Percentiles rank a stretch among this genome's conserved stretches.
Conservation (phyloP, 2,113 vertebrate genomes). For the Perca schrenkii region DNA sequence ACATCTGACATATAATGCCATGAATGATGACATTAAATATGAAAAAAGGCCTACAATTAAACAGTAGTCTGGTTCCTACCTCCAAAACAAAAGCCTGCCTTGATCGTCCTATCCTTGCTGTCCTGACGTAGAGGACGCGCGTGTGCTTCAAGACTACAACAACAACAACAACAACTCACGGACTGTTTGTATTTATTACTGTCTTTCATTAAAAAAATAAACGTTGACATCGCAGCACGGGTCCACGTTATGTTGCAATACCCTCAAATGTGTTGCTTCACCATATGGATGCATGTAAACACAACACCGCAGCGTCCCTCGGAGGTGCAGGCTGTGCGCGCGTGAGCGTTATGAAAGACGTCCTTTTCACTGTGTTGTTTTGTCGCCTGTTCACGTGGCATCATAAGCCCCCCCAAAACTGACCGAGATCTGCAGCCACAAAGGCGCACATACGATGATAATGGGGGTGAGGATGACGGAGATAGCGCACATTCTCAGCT, state of each 20-base stretch:
- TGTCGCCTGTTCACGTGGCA: constrained; percentile 71
- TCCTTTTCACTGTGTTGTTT: constrained; percentile 58
- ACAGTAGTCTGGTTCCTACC: not conserved
- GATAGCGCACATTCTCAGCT: not conserved
- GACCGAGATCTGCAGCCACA: constrained; percentile 48
- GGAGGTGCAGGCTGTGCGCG: constrained; percentile 38
- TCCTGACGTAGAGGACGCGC: constrained; percentile 40
- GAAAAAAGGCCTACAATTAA: not conserved
- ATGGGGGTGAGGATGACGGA: not conserved
- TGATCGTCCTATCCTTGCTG: constrained; percentile 22
- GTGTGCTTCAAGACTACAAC: constrained; percentile 3
- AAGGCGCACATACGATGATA: constrained; percentile 14
- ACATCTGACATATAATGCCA: not conserved
- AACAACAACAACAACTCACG: constrained; percentile 9
- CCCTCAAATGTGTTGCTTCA: not conserved
- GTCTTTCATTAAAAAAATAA: not conserved
- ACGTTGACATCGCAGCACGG: not conserved
- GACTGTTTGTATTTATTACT: not conserved
- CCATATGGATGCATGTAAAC: constrained; percentile 42
- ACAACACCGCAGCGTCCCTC: constrained; percentile 52
- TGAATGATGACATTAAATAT: not conserved
- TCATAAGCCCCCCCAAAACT: constrained; percentile 25
- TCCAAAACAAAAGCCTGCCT: not conserved
- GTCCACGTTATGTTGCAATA: not conserved
- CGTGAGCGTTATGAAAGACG: constrained; percentile 64